Conservation (phyloP, 1,140 invertebrate species). For the Drosophila ananassae region DNA sequence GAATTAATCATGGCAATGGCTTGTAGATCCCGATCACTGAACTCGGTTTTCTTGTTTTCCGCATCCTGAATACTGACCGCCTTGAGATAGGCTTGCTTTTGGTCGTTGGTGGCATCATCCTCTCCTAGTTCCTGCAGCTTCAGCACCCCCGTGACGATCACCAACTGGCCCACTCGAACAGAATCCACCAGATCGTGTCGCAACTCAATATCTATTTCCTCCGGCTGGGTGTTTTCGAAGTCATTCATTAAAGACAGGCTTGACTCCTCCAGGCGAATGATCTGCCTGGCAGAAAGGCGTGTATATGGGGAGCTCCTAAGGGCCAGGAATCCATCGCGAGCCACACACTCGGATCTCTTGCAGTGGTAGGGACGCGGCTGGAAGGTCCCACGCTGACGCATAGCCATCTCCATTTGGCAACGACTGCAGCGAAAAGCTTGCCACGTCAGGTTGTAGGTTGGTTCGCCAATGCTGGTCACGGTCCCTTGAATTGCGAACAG, state of each 20-base stretch:
- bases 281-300: slow-evolving; percentile 58
- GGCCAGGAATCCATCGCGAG: slow-evolving; percentile 61
- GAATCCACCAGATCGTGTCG: slow-evolving; percentile 93
- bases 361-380: slow-evolving; percentile 61
- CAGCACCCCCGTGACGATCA: slow-evolving; percentile 93
- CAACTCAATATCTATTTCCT: slow-evolving; percentile 90
- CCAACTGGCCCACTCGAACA: slow-evolving; percentile 94
- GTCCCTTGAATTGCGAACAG: slow-evolving; percentile 91
- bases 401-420: slow-evolving; percentile 88
- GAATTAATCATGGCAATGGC: slow-evolving; percentile 64
- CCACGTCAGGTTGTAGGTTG: slow-evolving; percentile 89
- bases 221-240: slow-evolving; percentile 28
- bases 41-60: slow-evolving; percentile 33
- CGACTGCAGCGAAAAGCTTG: slow-evolving; percentile 92
- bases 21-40: slow-evolving; percentile 59
- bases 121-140: slow-evolving; percentile 79
- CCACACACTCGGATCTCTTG: slow-evolving; percentile 52
- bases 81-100: slow-evolving; percentile 58
- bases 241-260: slow-evolving; percentile 43
- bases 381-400: slow-evolving; percentile 84
- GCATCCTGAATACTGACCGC: slow-evolving; percentile 55
- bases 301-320: slow-evolving; percentile 71
- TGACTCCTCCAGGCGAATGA: slow-evolving; percentile 68
- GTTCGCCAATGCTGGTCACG: slow-evolving; percentile 92
- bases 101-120: slow-evolving; percentile 1